Percentiles rank a stretch among this genome's conserved stretches.
Evolutionary conservation across 1,140 invertebrate genomes (phyloP).

Genomic region (Calephelis nemesis): DNA sequence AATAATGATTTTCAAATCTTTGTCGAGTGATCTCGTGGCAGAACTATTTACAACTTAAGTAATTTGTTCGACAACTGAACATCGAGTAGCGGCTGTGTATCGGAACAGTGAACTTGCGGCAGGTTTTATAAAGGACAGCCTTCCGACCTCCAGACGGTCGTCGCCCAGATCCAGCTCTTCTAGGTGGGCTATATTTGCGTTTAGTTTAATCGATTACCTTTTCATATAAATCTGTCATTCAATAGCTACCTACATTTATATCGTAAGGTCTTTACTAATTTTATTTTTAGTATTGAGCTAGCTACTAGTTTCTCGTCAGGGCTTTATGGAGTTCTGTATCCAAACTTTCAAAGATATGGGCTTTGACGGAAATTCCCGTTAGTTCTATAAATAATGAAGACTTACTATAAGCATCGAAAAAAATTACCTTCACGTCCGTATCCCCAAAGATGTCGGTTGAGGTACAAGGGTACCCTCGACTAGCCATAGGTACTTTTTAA

Average conservation of each 20-base stretch:
- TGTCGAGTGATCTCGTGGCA: background rate
- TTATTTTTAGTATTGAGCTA: too few species aligned
- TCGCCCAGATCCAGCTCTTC: background rate
- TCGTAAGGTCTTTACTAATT: too few species aligned
- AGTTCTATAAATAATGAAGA: too few species aligned
- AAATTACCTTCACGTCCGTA: too few species aligned
- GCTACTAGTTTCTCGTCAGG: too few species aligned
- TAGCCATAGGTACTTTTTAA: too few species aligned
- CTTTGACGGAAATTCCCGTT: too few species aligned
- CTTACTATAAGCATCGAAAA: too few species aligned
- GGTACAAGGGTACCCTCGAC: too few species aligned
- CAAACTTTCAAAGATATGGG: too few species aligned
- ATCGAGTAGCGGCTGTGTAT: background rate
- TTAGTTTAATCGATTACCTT: background rate
- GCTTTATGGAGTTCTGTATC: too few species aligned
- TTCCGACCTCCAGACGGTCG: slow-evolving; percentile 12
- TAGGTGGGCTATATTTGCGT: background rate
- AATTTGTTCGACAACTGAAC: background rate
- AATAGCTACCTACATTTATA: background rate
- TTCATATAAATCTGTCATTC: background rate
- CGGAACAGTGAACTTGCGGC: background rate
- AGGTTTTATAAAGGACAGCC: slow-evolving; percentile 12
- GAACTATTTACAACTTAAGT: slow-evolving; percentile 5
- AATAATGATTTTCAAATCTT: background rate
- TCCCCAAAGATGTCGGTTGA: too few species aligned